Conservation (phyloP, 2,797 vertebrate genomes). For the Eremophila alpestris region DNA sequence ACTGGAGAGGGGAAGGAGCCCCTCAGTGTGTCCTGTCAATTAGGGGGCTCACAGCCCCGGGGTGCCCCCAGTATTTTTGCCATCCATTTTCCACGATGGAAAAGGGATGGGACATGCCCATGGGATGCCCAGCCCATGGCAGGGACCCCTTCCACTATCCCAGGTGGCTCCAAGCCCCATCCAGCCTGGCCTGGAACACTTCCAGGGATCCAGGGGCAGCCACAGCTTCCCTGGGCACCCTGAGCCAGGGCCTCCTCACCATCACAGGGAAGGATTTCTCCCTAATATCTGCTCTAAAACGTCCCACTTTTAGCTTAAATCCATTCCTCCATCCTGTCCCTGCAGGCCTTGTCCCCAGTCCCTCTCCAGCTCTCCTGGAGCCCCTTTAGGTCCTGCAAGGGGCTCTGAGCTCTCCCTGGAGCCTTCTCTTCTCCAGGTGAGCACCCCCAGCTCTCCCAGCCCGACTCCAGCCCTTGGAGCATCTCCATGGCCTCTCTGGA, state of each 20-base stretch:
- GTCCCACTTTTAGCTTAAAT: not conserved
- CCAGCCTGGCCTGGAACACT: fast-evolving
- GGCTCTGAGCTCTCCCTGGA: not conserved
- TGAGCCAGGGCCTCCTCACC: fast-evolving
- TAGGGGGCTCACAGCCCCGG: fast-evolving
- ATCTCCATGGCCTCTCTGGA: not conserved
- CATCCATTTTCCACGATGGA: not conserved
- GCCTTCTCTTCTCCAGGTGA: not conserved
- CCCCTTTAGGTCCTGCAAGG: fast-evolving
- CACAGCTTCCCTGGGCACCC: not conserved
- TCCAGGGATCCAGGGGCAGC: not conserved
- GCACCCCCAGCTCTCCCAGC: not conserved
- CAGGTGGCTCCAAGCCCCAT: fast-evolving
- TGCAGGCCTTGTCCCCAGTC: not conserved
- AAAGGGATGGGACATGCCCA: not conserved
- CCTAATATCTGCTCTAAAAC: not conserved
- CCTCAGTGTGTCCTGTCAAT: not conserved
- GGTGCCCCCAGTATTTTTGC: not conserved
- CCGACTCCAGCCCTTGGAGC: not conserved
- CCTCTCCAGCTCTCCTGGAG: not conserved
- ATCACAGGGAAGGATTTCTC: fast-evolving
- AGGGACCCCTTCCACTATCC: fast-evolving
- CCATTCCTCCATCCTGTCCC: too few relatives aligned
- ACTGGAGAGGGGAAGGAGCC: not conserved
- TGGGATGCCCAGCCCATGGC: too few relatives aligned